Base-by-base conservation (phyloP, 2,888 invertebrate genomes). In the Archaeoteleia sp. region DNA sequence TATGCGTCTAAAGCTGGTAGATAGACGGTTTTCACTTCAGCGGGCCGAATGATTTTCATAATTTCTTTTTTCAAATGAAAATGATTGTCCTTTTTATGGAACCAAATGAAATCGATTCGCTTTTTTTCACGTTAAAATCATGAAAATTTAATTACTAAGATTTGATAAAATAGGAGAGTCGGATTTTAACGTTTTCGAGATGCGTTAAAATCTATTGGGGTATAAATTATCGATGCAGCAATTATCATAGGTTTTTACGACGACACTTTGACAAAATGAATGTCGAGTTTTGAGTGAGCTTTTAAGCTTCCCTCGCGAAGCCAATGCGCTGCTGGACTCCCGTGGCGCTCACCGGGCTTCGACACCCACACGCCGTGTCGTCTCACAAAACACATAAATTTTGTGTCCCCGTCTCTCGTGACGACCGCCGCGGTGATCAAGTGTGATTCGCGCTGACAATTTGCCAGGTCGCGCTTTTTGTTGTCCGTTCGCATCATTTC, bases 281-380 rank as follows among this genome's bases (percentile, higher is more conserved):
- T 23, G 37, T 45, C 39, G 29, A 32, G 29, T 43, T 67, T 54
- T 58, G 62, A 29, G 39, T 37, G 48, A 55, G 51, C 55, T 54
- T 63, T 48, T 30, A 42, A 58, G 48, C 53, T 63, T 40, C 43
- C 27, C 48, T 37, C 49, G 51, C 40, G 48, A 54, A 32, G 48
- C 15, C 67, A 71, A 74, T 70, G 57, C 72, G 71, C 67, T 74
- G 74, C 55, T 61, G 73, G 67, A 74, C 80, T 74, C 80, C 80
- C 66, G 81, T 77, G 76, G 82, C 67, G 82, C 82, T 80, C 82
- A 80, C 81, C 81, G 82, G 82, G 82, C 73, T 80, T 82, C 82
- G 79, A 82, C 82, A 82, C 82, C 82, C 82, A 82, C 82, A 82
- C 82, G 82, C 82, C 82, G 77, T 76, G 79, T 80, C 78, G 79